These are phyloP conservation scores for Hyperopisus bebe DNA, from an alignment of 2,113 vertebrate genomes.

Conservation along the genomic window DNA sequence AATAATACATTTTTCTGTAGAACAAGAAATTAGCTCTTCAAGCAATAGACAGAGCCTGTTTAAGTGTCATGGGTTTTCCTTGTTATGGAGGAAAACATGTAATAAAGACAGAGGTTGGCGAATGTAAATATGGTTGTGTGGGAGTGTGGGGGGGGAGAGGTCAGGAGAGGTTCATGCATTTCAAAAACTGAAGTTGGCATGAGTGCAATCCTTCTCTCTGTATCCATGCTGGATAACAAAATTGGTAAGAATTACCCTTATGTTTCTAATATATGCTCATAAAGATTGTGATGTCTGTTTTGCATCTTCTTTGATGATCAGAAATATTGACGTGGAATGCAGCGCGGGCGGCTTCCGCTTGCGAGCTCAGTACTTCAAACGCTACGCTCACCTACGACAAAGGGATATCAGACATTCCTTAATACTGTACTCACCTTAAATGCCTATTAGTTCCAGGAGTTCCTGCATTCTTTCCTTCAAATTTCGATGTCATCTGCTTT, in stretches of 20 bases:
- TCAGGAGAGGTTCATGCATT: not conserved
- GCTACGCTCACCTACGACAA: not conserved
- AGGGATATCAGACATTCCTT: not conserved
- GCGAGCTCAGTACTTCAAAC: not conserved
- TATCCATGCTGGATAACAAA: not conserved
- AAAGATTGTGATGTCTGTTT: not conserved
- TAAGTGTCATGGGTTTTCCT: slow-evolving; percentile 4
- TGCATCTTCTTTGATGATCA: not conserved
- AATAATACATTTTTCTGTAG: not conserved
- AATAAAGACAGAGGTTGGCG: not conserved
- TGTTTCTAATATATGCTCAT: not conserved
- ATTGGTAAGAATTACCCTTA: not conserved
- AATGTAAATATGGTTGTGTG: not conserved
- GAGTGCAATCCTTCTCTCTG: not conserved
- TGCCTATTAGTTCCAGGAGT: not conserved
- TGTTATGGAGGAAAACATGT: not conserved
- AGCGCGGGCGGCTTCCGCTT: not conserved
- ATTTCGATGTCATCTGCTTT: not conserved
- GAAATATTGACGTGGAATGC: not conserved
- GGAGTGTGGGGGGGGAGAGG: not conserved
- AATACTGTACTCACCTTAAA: slow-evolving; percentile 6
- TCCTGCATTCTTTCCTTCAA: not conserved
- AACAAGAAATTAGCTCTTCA: not conserved
- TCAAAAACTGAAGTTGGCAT: not conserved
- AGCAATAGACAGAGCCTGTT: not conserved